Percentiles rank a stretch among this genome's conserved stretches.
phyloP scores from a whole-genome alignment of 2,797 vertebrate genomes.

The Tauraco hartlaubi region DNA sequence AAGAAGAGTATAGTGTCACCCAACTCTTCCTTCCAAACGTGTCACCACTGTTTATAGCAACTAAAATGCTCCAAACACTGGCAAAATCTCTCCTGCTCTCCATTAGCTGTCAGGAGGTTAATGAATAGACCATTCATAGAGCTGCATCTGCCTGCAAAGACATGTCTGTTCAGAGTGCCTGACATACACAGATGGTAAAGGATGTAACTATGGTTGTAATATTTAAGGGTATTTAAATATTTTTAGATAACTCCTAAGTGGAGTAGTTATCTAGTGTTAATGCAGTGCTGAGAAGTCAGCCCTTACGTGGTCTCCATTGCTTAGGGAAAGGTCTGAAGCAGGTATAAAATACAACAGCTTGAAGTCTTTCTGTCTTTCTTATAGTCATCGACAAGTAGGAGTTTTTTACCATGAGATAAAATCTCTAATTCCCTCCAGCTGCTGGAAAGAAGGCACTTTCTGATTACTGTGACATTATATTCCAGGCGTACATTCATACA shows the following conservation, averaged over 20 bases:
- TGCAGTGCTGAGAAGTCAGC: neutral
- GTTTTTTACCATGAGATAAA: neutral
- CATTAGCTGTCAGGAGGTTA: neutral
- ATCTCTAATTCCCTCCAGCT: neutral
- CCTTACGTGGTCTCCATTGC: neutral
- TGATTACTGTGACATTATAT: neutral
- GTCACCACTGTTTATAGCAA: neutral
- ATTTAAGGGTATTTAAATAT: neutral
- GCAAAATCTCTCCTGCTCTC: neutral
- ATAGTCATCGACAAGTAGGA: neutral
- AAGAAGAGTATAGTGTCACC: neutral
- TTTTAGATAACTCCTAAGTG: neutral
- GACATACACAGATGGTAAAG: neutral
- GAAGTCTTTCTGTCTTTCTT: neutral
- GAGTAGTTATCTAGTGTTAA: neutral
- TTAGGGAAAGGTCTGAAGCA: neutral
- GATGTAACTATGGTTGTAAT: neutral
- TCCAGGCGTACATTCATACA: neutral
- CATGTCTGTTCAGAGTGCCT: neutral
- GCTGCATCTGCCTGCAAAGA: neutral
- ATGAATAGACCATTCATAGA: neutral
- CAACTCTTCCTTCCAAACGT: accelerated
- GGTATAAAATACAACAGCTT: neutral
- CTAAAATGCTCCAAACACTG: neutral
- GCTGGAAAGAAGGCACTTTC: neutral